A percentile compares a stretch with the other conserved stretches of the same genome.
phyloP scores from a whole-genome alignment of 2,113 vertebrate genomes.

The Balaeniceps rex region DNA sequence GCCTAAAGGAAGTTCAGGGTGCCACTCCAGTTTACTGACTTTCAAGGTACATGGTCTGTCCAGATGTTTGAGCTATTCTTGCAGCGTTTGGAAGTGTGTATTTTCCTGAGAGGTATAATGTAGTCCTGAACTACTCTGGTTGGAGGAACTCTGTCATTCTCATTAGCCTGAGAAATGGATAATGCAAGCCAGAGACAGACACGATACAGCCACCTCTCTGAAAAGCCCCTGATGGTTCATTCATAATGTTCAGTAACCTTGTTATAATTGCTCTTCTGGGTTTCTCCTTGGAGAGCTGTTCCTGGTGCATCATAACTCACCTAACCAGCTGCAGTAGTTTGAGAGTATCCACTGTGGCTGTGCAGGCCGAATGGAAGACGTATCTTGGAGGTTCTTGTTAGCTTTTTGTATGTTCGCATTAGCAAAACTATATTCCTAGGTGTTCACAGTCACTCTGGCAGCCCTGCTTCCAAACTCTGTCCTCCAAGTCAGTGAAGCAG shows the following conservation, averaged over 20 bases:
- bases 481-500: not conserved
- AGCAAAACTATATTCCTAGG: not conserved
- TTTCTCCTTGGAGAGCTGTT: not conserved
- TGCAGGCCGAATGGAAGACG: fast-evolving
- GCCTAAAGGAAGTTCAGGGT: not conserved
- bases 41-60: not conserved
- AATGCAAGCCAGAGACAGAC: not conserved
- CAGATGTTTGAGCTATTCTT: not conserved
- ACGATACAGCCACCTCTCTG: not conserved
- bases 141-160: not conserved
- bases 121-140: not conserved
- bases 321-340: not conserved
- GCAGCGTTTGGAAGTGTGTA: not conserved
- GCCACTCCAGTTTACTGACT: not conserved
- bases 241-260: not conserved
- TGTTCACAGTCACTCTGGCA: not conserved
- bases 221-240: not conserved
- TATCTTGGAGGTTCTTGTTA: not conserved
- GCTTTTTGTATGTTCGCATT: not conserved
- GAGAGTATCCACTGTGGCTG: not conserved
- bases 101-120: not conserved
- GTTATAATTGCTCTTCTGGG: not conserved
- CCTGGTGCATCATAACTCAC: not conserved
- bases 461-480: not conserved
- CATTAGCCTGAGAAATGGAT: not conserved